These are phyloP conservation scores for Acleris laterana DNA, from an alignment of 2,888 invertebrate genomes.

Conservation along the genomic window DNA sequence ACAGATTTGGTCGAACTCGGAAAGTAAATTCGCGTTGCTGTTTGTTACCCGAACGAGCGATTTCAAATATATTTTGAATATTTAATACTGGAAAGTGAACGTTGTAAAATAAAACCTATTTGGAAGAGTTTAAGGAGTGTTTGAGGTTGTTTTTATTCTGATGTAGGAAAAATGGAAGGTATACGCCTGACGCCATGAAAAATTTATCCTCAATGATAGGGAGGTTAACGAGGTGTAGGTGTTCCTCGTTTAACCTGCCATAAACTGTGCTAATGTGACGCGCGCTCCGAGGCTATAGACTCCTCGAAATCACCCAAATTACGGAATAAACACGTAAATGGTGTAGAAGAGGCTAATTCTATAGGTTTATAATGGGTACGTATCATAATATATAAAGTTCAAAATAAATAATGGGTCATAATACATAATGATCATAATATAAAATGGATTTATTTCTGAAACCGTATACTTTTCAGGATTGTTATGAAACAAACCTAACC, in stretches of 20 bases:
- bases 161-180: slow-evolving; percentile 48
- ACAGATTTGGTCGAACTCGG: slow-evolving; percentile 39
- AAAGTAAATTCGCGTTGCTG: slow-evolving; percentile 55
- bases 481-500: too few species aligned
- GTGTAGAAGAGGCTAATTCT: not conserved
- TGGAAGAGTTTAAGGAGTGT: slow-evolving; percentile 45
- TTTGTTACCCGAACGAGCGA: slow-evolving; percentile 51
- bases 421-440: too few species aligned
- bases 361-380: too few species aligned
- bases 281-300: slow-evolving; percentile 54
- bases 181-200: slow-evolving; percentile 56
- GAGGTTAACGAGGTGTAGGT: slow-evolving; percentile 70
- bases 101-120: slow-evolving; percentile 50
- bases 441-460: too few species aligned
- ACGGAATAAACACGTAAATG: slow-evolving; percentile 27
- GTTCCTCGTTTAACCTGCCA: slow-evolving; percentile 66
- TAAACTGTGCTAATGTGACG: slow-evolving; percentile 68
- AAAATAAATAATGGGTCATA: too few species aligned
- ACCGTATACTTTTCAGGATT: too few species aligned
- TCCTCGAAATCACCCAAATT: slow-evolving; percentile 42
- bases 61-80: slow-evolving; percentile 54
- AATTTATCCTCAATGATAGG: slow-evolving; percentile 67
- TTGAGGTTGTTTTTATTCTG: slow-evolving; percentile 51
- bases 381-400: too few species aligned
- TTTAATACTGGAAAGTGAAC: slow-evolving; percentile 37